Evolutionary conservation across 1,140 invertebrate species (phyloP).

Genomic region (Saccostrea echinata): DNA sequence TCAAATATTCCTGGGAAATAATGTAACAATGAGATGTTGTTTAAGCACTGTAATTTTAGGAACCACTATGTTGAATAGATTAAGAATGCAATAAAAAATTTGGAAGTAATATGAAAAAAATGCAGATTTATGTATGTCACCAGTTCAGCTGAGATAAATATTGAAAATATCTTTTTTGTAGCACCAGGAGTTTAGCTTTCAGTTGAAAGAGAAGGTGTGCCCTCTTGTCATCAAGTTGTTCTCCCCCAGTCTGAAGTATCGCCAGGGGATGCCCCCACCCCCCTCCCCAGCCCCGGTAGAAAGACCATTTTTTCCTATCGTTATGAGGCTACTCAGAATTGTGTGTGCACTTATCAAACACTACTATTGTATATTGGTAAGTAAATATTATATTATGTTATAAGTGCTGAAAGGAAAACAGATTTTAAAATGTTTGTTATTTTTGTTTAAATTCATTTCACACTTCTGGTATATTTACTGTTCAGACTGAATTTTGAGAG

Average conservation of each 20-base stretch:
- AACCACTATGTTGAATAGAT: too few relatives aligned
- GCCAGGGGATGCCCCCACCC: conserved; percentile 83
- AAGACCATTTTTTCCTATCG: conserved; percentile 97
- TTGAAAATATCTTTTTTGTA: conserved; percentile 80
- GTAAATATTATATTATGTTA: conserved; percentile 66
- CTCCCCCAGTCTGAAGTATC: conserved; percentile 87
- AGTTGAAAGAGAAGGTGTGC: conserved; percentile 97
- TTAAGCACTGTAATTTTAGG: too few relatives aligned
- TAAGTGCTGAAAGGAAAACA: not conserved
- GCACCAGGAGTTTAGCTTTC: conserved; percentile 96
- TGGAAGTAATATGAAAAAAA: too few relatives aligned
- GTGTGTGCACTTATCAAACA: conserved; percentile 96
- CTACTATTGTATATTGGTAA: conserved; percentile 94
- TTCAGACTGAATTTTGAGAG: too few relatives aligned
- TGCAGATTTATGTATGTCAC: too few relatives aligned
- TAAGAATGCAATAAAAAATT: too few relatives aligned
- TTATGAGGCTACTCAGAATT: conserved; percentile 94
- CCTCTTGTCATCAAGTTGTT: conserved; percentile 98
- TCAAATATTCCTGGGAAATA: not conserved
- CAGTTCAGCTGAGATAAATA: too few relatives aligned
- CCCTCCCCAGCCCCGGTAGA: conserved; percentile 85
- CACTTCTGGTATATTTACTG: too few relatives aligned
- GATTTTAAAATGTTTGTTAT: not conserved
- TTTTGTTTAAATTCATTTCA: too few relatives aligned
- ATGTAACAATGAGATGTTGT: too few relatives aligned